Percentiles rank a stretch among this genome's conserved stretches.
Conservation (phyloP, 2,797 vertebrate genomes). For the Anableps anableps region DNA sequence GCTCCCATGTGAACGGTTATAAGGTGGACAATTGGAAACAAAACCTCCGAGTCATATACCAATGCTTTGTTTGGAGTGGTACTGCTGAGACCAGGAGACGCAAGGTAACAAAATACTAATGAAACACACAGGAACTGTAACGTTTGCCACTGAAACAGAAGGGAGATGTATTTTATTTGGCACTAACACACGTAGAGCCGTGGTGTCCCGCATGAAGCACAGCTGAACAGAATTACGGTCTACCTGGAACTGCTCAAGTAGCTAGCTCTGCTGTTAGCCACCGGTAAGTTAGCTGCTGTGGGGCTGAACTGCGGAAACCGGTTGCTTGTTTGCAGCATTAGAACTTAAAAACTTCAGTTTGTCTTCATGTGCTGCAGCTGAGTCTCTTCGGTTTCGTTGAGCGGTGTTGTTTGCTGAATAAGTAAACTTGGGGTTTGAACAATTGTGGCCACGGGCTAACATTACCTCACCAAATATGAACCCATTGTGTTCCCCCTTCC, state of each 20-base stretch:
- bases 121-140: slow-evolving; percentile 68
- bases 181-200: slow-evolving; percentile 48
- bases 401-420: slow-evolving; percentile 26
- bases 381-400: background rate
- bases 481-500: slow-evolving; percentile 59
- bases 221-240: slow-evolving; percentile 11
- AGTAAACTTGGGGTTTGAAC: slow-evolving; percentile 42
- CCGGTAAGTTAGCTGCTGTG: slow-evolving; percentile 61
- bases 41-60: slow-evolving; percentile 96
- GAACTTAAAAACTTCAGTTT: background rate
- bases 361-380: background rate
- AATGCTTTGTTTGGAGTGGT: slow-evolving; percentile 98
- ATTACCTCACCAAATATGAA: slow-evolving; percentile 45
- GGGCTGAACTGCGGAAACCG: slow-evolving; percentile 33
- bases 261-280: slow-evolving; percentile 46
- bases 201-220: slow-evolving; percentile 69
- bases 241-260: slow-evolving; percentile 36
- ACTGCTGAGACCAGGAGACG: slow-evolving; percentile 94
- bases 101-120: slow-evolving; percentile 81
- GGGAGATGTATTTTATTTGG: slow-evolving; percentile 43
- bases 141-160: slow-evolving; percentile 50
- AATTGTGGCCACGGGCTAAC: slow-evolving; percentile 55
- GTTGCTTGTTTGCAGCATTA: slow-evolving; percentile 20
- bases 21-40: slow-evolving; percentile 99
- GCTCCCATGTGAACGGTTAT: slow-evolving; percentile 97